Evolutionary conservation across 2,888 invertebrate genomes (phyloP).

Genomic region (Eugnorisma glareosa): DNA sequence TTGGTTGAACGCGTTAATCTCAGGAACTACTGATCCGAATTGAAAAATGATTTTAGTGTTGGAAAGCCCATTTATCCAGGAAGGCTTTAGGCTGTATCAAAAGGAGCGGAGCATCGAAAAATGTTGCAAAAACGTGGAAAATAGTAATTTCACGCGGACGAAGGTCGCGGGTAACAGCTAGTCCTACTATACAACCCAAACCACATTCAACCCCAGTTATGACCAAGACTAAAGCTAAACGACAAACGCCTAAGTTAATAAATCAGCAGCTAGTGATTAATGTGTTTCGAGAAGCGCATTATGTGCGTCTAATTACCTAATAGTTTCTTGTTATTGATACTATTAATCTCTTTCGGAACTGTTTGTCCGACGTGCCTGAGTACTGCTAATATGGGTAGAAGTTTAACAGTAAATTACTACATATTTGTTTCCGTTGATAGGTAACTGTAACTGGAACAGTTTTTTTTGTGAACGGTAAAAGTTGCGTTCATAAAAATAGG

Average conservation of each 20-base stretch:
- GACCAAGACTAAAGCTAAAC: slow-evolving; percentile 14
- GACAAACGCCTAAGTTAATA: slow-evolving; percentile 47
- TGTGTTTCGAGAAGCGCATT: slow-evolving; percentile 48
- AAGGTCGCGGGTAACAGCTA: not conserved
- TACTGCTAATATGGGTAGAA: slow-evolving; percentile 44
- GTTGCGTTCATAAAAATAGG: not conserved
- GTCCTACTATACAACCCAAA: not conserved
- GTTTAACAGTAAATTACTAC: slow-evolving; percentile 52
- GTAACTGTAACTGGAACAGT: slow-evolving; percentile 25
- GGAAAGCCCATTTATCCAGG: too few species aligned
- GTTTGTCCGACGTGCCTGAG: slow-evolving; percentile 37
- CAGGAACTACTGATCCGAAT: too few species aligned
- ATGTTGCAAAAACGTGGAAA: too few species aligned
- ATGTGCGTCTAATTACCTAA: slow-evolving; percentile 60
- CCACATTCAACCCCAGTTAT: slow-evolving; percentile 19
- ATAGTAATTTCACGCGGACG: too few species aligned
- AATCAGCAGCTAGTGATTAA: slow-evolving; percentile 51
- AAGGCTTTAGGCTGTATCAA: too few species aligned
- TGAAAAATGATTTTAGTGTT: too few species aligned
- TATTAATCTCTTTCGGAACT: slow-evolving; percentile 61
- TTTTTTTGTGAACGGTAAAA: not conserved
- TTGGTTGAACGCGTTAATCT: too few species aligned
- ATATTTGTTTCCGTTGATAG: slow-evolving; percentile 33
- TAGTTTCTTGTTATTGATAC: slow-evolving; percentile 64
- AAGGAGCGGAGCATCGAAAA: too few species aligned